These are phyloP conservation scores for Rhinopomastus cyanomelas DNA, from an alignment of 2,113 vertebrate genomes.

Conservation along the genomic window DNA sequence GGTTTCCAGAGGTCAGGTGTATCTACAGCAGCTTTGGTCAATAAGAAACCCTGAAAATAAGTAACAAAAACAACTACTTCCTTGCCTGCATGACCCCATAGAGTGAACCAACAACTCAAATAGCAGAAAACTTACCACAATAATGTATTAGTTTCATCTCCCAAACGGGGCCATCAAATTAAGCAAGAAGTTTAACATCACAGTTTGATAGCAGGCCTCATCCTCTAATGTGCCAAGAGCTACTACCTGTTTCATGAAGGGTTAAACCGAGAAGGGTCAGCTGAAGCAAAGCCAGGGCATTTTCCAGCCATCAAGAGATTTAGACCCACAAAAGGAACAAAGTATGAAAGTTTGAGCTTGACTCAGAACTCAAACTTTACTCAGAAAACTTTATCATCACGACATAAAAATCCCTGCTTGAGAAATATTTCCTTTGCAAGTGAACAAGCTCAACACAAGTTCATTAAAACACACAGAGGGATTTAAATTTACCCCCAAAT, in stretches of 20 bases:
- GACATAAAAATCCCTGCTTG: accelerated
- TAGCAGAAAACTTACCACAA: background rate
- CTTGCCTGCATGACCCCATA: background rate
- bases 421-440: background rate
- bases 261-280: background rate
- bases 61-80: background rate
- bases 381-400: background rate
- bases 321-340: background rate
- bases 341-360: accelerated
- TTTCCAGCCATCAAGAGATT: background rate
- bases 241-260: background rate
- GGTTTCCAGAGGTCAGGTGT: background rate
- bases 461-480: accelerated
- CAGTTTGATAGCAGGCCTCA: background rate
- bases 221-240: no score
- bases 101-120: background rate
- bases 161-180: background rate
- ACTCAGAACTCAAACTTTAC: background rate
- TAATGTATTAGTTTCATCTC: background rate
- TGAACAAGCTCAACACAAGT: no score
- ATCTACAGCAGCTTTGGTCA: background rate
- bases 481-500: background rate
- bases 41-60: background rate
- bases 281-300: background rate
- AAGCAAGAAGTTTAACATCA: no score